Base-by-base conservation (phyloP, 2,888 invertebrate genomes). In the Hirtodrosophila cameraria region DNA sequence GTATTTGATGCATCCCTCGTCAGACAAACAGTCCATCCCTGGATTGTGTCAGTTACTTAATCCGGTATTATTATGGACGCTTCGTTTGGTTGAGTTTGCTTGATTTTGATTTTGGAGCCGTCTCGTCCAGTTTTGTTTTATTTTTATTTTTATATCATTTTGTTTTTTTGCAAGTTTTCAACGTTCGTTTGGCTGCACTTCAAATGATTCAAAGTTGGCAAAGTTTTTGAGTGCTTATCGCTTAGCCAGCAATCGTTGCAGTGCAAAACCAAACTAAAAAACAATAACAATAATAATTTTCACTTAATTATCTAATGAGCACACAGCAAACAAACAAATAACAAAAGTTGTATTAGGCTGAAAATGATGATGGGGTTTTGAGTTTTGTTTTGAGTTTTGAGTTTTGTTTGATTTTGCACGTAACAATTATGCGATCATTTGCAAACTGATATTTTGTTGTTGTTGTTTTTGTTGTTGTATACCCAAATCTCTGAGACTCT, bases 271-370 rank as follows among this genome's bases (percentile, higher is more conserved):
- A n/a, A n/a, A n/a, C n/a, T n/a, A n/a, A n/a, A n/a, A n/a, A n/a
- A 79, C 60, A 71, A 72, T 66, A 82, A 75, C 78, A 79, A 86
- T 86, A 84, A 84, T 86, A 88, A 88, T 88, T 88, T 88, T 78
- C 79, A 81, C 80, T 86, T 88, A 88, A 88, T 88, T 87, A 86
- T 77, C 86, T 76, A 77, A 80, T 77, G 76, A 81, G 63, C 36
- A 52, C 38, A 30, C 27, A 58, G 23, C 41, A 61, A 35, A 46
- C 12, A 54, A 50, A 38, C 28, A 50, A 52, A 16, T 16, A 33
- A 36, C 36, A 23, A 30, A 12, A 58, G 43, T 23, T 43, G 28
- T 46, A 74, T 74, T 61, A 53, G 63, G 35, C 57, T 15, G 39
- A 54, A n/a, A 64, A 59, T 60, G 66, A 66, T 65, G 45, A 49